Conservation (phyloP, 2,113 vertebrate genomes). For the Phrynosoma blainvillii region DNA sequence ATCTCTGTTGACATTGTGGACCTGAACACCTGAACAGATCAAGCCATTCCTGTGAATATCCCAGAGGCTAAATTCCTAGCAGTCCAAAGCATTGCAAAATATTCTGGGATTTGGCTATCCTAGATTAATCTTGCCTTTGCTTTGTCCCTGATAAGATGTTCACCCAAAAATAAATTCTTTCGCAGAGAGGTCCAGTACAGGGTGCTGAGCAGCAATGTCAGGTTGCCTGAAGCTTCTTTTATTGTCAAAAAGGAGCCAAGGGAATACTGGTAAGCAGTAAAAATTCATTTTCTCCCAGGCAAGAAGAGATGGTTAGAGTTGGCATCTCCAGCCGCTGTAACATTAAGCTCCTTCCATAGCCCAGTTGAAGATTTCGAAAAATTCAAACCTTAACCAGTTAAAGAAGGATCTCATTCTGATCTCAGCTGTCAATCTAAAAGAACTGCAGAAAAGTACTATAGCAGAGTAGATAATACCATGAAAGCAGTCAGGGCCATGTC, state of each 20-base stretch:
- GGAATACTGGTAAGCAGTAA: conserved; percentile 15
- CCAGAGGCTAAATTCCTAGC: conserved; percentile 26
- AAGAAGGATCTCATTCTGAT: conserved; percentile 15
- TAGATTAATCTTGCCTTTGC: background rate
- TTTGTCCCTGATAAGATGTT: background rate
- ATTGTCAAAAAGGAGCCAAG: background rate
- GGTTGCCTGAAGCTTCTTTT: background rate
- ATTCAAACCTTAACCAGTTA: background rate
- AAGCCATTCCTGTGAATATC: background rate
- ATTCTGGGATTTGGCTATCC: conserved; percentile 6
- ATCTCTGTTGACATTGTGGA: too few species aligned
- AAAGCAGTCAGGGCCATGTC: conserved; percentile 1
- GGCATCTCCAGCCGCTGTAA: conserved; percentile 14
- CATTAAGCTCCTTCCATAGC: conserved; percentile 42
- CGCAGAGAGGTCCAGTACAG: background rate
- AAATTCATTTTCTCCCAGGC: conserved; percentile 15
- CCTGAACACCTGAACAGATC: background rate
- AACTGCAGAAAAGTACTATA: background rate
- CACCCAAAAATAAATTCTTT: background rate
- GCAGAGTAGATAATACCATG: background rate
- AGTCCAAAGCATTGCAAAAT: background rate
- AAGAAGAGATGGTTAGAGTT: conserved; percentile 31
- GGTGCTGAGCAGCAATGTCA: background rate
- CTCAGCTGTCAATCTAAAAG: conserved; percentile 28
- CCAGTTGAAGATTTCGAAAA: conserved; percentile 27